Evolutionary conservation across 1,140 invertebrate genomes (phyloP).

Genomic region (Trinorchestia longiramus): DNA sequence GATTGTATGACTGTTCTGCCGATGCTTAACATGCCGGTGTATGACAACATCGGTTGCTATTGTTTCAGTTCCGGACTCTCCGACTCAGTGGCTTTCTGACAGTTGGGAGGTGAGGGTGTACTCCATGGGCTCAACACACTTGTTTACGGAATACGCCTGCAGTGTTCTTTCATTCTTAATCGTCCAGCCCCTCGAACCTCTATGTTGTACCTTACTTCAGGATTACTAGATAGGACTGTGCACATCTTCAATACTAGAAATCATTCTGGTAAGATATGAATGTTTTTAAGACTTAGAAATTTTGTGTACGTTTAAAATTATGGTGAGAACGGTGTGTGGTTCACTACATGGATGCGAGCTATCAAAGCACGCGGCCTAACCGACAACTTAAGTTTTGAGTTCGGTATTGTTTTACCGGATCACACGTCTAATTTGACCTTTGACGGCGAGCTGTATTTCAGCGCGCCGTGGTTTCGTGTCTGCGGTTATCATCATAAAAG

Average conservation of each 20-base stretch:
- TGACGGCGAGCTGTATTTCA: neutral
- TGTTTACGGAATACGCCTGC: neutral
- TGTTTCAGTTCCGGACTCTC: constrained; percentile 46
- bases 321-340: neutral
- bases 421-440: constrained; percentile 10
- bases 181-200: neutral
- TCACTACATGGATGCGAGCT: neutral
- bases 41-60: constrained; percentile 11
- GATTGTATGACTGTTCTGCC: neutral
- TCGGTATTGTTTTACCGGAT: neutral
- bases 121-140: neutral
- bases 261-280: neutral
- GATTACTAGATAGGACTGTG: neutral
- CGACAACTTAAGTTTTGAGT: neutral
- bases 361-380: neutral
- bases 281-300: neutral
- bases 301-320: constrained; percentile 2
- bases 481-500: neutral
- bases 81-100: constrained; percentile 5
- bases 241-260: neutral
- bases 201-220: neutral
- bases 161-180: neutral
- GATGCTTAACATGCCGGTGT: constrained; percentile 2
- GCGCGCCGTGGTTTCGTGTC: neutral
- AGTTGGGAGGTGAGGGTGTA: neutral